These are phyloP conservation scores for Camelus dromedarius DNA, from an alignment of 2,113 vertebrate genomes.

Conservation along the genomic window DNA sequence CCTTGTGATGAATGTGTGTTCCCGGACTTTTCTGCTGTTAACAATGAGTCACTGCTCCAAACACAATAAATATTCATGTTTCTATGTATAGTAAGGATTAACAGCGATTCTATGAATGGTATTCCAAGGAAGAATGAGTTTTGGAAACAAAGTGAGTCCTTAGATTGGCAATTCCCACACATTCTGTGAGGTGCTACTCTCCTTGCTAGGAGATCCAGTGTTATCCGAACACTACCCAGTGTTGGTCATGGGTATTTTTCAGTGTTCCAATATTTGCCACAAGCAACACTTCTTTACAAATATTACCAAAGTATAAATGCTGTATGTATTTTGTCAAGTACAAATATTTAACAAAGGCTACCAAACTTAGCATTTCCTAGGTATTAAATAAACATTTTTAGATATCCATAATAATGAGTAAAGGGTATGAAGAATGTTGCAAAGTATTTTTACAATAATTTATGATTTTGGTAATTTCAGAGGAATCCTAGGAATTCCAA, in stretches of 20 bases:
- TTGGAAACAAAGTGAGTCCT: neutral
- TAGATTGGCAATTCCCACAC: neutral
- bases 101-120: neutral
- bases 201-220: neutral
- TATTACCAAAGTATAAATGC: neutral
- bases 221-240: neutral
- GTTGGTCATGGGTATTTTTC: neutral
- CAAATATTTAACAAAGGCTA: neutral
- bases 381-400: neutral
- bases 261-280: neutral
- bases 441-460: slow-evolving; percentile 10
- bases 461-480: neutral
- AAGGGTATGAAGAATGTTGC: neutral
- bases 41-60: neutral
- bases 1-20: neutral
- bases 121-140: neutral
- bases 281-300: neutral
- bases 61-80: neutral
- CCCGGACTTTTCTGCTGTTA: neutral
- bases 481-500: neutral
- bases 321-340: neutral
- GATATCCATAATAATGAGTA: neutral
- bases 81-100: neutral
- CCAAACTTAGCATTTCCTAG: neutral
- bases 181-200: neutral